Base-by-base conservation (phyloP, 2,797 vertebrate species). In the Pipistrellus kuhlii region DNA sequence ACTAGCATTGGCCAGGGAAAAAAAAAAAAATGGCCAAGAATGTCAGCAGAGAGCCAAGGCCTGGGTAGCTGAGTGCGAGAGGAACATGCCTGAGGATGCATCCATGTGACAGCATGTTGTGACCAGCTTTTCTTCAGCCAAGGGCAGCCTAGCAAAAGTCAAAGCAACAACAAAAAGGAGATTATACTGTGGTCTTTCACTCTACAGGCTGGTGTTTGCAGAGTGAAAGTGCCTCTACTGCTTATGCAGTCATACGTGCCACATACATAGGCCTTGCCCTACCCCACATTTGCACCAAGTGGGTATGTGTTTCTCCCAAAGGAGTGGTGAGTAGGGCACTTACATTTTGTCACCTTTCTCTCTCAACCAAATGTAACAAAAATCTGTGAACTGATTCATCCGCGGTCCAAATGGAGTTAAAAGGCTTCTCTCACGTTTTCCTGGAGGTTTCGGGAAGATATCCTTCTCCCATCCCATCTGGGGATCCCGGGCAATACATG, bases 301-400 rank as follows among this genome's bases (percentile, higher is more conserved):
- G 46, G 46, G 30, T 69, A 2, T 10, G 25, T n/a, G 57, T 85
- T 72, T 30, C 46, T 80, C 2, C 89, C 66, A 72, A 78, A 80
- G 8, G 25, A 25, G 20, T 64, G 57, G 7, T 13, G 44, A 78
- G 23, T 0, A 46, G 23, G 44, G 12, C 85, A 72, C 72, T 83
- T 77, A 73, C 20, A 68, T 46, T 90, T 72, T 64, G 81, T 77
- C 51, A 64, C 81, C 68, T 57, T 64, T 21, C 23, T 76, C 85
- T 85, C 71, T 53, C 51, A 91, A 91, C 12, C 57, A 71, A 87
- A 78, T 3, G 30, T 27, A 85, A 78, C 6, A 53, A 32, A 77
- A 41, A 92, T 59, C 38, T 80, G 38, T 72, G n/a, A 86, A 25
- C 6, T n/a, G n/a, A 89, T 83, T 78, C 80, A 76, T 41, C 80